A percentile compares a stretch with the other conserved stretches of the same genome.
phyloP scores from a whole-genome alignment of 2,797 vertebrate genomes.

The Sitta carolinensis region DNA sequence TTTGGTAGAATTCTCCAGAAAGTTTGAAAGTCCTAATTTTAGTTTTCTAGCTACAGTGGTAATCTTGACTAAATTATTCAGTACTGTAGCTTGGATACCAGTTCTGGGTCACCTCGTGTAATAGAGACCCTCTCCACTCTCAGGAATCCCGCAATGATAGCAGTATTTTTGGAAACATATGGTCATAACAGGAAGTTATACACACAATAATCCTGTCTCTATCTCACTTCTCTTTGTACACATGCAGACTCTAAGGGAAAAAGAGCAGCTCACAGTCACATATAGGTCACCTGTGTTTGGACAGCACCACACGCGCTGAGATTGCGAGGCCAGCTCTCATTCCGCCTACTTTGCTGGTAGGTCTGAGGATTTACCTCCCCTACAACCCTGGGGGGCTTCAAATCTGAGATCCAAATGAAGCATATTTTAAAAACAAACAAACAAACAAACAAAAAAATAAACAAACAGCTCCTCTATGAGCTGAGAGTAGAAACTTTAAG shows the following conservation, averaged over 20 bases:
- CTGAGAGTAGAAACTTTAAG: background rate
- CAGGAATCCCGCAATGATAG: background rate
- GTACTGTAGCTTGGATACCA: background rate
- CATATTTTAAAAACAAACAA: background rate
- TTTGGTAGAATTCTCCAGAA: background rate
- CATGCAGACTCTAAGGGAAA: background rate
- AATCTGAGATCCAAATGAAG: background rate
- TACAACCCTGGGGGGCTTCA: background rate
- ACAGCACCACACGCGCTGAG: background rate
- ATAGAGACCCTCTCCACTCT: background rate
- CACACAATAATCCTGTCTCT: rapidly evolving
- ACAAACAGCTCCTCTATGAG: background rate
- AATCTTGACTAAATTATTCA: background rate
- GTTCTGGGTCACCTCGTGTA: background rate
- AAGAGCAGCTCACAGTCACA: background rate
- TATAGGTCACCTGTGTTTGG: background rate
- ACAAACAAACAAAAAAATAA: rapidly evolving
- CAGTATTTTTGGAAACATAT: background rate
- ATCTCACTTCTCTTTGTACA: background rate
- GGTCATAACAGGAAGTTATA: background rate
- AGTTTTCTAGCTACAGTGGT: background rate
- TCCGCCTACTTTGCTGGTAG: background rate
- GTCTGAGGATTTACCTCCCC: background rate
- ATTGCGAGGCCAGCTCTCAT: rapidly evolving
- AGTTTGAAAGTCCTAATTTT: background rate